Percentiles rank a stretch among this genome's conserved stretches.
Evolutionary conservation across 2,113 vertebrate species (phyloP).

Genomic region (Carassius carassius): DNA sequence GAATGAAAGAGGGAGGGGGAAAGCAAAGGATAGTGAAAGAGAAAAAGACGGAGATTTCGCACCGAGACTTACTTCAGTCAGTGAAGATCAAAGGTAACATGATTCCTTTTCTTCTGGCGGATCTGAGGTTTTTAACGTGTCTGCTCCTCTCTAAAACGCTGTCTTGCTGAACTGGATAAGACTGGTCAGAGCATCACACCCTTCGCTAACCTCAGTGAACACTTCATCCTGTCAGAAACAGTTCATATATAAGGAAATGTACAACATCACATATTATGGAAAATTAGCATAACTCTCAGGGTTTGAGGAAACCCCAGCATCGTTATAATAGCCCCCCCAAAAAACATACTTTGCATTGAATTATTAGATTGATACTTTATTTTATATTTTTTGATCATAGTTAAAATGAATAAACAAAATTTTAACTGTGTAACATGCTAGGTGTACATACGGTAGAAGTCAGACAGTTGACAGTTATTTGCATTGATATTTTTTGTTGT

Average conservation of each 20-base stretch:
- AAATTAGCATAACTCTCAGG: neutral
- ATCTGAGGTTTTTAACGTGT: conserved; percentile 37
- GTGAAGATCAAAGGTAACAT: conserved; percentile 43
- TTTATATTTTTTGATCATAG: neutral
- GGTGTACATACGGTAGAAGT: too few relatives aligned
- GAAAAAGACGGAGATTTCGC: conserved; percentile 15
- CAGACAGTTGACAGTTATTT: neutral
- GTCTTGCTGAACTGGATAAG: neutral
- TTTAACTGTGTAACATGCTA: neutral
- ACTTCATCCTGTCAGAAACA: conserved; percentile 22
- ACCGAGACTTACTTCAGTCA: conserved; percentile 38
- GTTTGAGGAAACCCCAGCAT: neutral
- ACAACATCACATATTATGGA: neutral
- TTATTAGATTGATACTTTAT: neutral
- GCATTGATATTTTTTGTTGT: neutral
- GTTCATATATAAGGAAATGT: neutral
- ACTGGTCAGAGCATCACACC: conserved; percentile 15
- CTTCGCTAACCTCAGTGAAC: conserved; percentile 19
- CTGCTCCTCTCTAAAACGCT: conserved; percentile 15
- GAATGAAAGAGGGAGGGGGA: neutral
- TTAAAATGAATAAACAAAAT: too few relatives aligned
- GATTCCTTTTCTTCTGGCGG: conserved; percentile 38
- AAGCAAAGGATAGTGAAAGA: neutral
- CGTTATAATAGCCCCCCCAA: neutral
- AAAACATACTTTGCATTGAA: neutral